phyloP scores from a whole-genome alignment of 2,113 vertebrate species.

The Plotosus lineatus region DNA sequence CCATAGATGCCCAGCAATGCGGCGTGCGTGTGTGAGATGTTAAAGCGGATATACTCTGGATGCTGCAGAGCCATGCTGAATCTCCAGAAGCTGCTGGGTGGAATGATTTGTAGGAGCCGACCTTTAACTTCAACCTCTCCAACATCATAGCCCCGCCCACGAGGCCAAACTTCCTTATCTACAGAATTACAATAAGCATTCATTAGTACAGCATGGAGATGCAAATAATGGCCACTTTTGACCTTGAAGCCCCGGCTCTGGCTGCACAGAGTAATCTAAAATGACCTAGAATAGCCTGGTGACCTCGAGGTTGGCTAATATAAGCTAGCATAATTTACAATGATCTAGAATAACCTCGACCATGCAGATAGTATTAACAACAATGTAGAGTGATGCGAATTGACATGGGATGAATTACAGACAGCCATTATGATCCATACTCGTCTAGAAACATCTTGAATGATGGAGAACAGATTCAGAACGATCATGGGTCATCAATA shows the following conservation, averaged over 20 bases:
- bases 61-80: conserved; percentile 96
- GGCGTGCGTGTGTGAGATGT: conserved; percentile 91
- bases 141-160: conserved; percentile 88
- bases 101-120: conserved; percentile 91
- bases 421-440: no score
- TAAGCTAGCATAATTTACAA: not conserved
- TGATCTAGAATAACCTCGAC: not conserved
- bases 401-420: no score
- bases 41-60: conserved; percentile 95
- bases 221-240: not conserved
- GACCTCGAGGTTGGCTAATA: no score
- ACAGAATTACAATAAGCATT: not conserved
- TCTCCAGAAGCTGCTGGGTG: conserved; percentile 95
- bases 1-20: conserved; percentile 96
- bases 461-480: no score
- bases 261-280: not conserved
- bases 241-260: not conserved
- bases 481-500: no score
- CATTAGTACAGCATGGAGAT: not conserved
- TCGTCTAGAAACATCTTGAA: no score
- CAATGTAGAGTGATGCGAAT: no score
- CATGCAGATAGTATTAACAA: no score
- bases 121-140: conserved; percentile 92
- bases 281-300: no score
- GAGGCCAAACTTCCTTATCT: conserved; percentile 78